phyloP scores from a whole-genome alignment of 2,113 vertebrate genomes.

The Chunga burmeisteri region DNA sequence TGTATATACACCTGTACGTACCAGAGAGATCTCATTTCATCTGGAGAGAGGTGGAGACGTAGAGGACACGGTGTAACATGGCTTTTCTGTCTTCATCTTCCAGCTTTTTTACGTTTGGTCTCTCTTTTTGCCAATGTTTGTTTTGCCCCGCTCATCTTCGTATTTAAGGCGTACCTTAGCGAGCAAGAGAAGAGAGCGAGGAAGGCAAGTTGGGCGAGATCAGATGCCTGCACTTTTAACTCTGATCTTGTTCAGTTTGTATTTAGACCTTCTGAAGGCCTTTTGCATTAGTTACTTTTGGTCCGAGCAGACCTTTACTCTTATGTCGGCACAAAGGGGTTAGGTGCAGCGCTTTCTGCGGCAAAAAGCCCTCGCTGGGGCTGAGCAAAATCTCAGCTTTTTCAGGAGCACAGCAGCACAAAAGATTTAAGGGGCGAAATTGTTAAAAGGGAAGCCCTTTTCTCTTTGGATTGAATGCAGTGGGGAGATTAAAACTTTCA shows the following conservation, averaged over 20 bases:
- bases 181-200: neutral
- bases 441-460: slow-evolving; percentile 87
- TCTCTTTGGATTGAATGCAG: slow-evolving; percentile 81
- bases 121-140: neutral
- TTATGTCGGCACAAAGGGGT: slow-evolving; percentile 74
- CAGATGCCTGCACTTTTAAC: slow-evolving; percentile 13
- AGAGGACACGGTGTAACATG: neutral
- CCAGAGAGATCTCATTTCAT: fast-evolving
- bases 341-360: slow-evolving; percentile 77
- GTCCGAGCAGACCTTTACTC: slow-evolving; percentile 64
- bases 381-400: slow-evolving; percentile 83
- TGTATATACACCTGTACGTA: fast-evolving
- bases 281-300: slow-evolving; percentile 66
- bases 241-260: slow-evolving; percentile 22
- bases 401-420: slow-evolving; percentile 79
- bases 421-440: slow-evolving; percentile 84
- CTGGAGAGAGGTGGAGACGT: neutral
- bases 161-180: neutral
- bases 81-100: neutral
- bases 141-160: neutral
- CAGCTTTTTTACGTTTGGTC: neutral
- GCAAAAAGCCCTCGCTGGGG: slow-evolving; percentile 77
- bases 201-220: neutral
- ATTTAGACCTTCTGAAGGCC: slow-evolving; percentile 31
- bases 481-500: slow-evolving; percentile 88